These are phyloP conservation scores for Canis aureus DNA, from an alignment of 2,113 vertebrate species.

Conservation along the genomic window DNA sequence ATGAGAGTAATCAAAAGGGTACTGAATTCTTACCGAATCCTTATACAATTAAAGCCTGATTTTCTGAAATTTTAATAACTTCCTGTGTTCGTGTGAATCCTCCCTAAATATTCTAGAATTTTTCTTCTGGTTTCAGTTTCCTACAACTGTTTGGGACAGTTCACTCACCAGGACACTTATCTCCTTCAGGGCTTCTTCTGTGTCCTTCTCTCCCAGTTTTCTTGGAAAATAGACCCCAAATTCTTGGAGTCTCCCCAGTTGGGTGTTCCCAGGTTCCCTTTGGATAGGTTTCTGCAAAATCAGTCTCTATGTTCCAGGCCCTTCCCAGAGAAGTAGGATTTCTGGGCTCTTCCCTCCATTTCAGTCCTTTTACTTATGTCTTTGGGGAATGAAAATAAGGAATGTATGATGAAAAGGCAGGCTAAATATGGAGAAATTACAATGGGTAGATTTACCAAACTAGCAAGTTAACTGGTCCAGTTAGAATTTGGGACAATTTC, in stretches of 20 bases:
- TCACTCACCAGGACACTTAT: neutral
- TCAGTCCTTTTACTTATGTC: neutral
- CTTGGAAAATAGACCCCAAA: neutral
- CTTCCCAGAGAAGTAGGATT: neutral
- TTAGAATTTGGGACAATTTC: neutral
- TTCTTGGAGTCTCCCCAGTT: neutral
- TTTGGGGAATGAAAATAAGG: too few species aligned
- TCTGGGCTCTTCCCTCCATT: neutral
- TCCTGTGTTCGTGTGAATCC: neutral
- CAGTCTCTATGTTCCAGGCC: fast-evolving
- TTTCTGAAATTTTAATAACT: neutral
- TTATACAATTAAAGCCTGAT: too few species aligned
- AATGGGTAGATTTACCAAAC: neutral
- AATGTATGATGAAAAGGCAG: neutral
- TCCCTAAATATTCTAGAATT: neutral
- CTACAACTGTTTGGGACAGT: neutral
- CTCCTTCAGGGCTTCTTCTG: neutral
- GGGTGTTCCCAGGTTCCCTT: fast-evolving
- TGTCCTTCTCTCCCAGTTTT: neutral
- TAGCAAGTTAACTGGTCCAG: fast-evolving
- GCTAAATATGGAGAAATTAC: neutral
- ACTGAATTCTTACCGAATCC: neutral
- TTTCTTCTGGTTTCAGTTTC: neutral
- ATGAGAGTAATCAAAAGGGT: too few species aligned
- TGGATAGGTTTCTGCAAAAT: neutral